Conservation (phyloP, 2,797 vertebrate genomes). For the Falco naumanni region DNA sequence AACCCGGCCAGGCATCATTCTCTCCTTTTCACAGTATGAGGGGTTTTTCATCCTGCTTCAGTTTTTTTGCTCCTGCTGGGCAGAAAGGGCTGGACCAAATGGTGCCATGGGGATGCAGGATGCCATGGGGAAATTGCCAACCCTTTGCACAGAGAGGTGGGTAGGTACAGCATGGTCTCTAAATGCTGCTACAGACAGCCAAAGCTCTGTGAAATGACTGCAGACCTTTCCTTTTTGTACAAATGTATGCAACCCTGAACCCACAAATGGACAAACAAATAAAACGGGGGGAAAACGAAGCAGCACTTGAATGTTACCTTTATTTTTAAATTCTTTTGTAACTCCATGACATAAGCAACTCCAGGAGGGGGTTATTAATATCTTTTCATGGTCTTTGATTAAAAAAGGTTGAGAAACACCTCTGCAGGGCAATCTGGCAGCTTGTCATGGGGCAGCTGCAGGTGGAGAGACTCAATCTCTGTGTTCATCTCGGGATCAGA, state of each 20-base stretch:
- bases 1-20: background rate
- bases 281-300: background rate
- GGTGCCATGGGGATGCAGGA: background rate
- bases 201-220: background rate
- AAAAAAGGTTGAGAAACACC: background rate
- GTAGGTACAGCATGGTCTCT: background rate
- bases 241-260: background rate
- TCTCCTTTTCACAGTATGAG: background rate
- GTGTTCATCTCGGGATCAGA: accelerated
- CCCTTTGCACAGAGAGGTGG: background rate
- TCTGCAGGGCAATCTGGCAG: background rate
- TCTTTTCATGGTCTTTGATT: background rate
- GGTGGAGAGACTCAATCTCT: background rate
- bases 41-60: background rate
- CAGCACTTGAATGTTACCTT: background rate
- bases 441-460: background rate
- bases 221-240: background rate
- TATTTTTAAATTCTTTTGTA: background rate
- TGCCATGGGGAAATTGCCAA: accelerated
- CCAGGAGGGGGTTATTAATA: background rate
- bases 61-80: background rate
- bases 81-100: background rate
- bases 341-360: background rate
- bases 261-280: background rate
- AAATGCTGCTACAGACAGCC: background rate